These are phyloP conservation scores for Euplexia lucipara DNA, from an alignment of 2,888 invertebrate species.

Conservation along the genomic window DNA sequence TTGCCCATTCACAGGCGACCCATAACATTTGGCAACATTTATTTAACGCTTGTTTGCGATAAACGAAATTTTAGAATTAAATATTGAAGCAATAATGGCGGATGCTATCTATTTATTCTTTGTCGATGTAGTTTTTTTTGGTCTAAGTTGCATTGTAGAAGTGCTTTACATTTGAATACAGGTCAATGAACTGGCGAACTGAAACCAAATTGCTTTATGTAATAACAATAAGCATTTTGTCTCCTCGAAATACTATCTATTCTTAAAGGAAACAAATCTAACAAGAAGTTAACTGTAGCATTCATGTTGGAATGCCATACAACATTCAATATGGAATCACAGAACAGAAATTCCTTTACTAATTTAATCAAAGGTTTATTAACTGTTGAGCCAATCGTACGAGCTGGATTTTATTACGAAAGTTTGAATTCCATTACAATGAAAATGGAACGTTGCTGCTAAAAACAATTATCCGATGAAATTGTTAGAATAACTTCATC, in stretches of 20 bases:
- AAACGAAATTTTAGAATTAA: conserved; percentile 67
- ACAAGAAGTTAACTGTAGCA: conserved; percentile 23
- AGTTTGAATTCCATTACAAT: conserved; percentile 37
- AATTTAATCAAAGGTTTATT: conserved; percentile 47
- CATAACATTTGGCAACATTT: conserved; percentile 72
- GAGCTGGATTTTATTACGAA: conserved; percentile 42
- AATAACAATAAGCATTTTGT: conserved; percentile 30
- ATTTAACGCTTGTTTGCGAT: conserved; percentile 72
- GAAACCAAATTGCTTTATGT: conserved; percentile 34
- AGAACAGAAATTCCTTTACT: conserved; percentile 11
- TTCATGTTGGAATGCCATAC: conserved; percentile 18
- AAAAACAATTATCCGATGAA: conserved; percentile 7
- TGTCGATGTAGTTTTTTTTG: conserved; percentile 59
- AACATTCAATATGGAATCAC: conserved; percentile 19
- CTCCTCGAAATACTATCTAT: conserved; percentile 15
- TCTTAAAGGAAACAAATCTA: conserved; percentile 28
- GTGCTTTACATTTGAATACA: conserved; percentile 52
- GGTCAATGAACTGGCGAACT: conserved; percentile 43
- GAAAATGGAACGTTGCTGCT: conserved; percentile 6
- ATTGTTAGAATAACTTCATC: conserved; percentile 1
- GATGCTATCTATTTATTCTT: conserved; percentile 61
- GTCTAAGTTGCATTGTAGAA: conserved; percentile 55
- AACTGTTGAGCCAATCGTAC: conserved; percentile 28
- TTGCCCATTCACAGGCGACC: conserved; percentile 68
- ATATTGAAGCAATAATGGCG: conserved; percentile 64